phyloP scores from a whole-genome alignment of 2,113 vertebrate genomes.

The Galeopterus variegatus region DNA sequence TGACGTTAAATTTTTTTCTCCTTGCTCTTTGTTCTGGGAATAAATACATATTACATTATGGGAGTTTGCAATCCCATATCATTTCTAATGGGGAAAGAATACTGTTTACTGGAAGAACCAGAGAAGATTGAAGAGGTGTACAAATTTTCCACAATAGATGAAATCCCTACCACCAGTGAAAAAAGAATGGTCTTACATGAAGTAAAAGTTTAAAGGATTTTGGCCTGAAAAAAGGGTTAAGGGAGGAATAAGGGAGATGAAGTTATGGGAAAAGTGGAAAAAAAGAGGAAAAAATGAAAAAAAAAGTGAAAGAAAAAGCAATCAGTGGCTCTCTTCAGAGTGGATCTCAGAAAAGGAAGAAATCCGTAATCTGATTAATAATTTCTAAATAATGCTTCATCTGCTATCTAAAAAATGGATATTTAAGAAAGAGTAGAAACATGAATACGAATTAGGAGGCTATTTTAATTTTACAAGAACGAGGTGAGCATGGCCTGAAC shows the following conservation, averaged over 20 bases:
- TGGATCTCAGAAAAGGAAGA: neutral
- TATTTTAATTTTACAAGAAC: neutral
- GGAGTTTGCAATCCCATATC: neutral
- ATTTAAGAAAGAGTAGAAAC: neutral
- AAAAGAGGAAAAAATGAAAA: too few species aligned
- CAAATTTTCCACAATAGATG: neutral
- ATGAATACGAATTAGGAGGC: neutral
- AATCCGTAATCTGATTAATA: rapidly evolving
- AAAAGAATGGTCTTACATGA: neutral
- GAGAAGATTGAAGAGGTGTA: neutral
- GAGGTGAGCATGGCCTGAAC: too few species aligned
- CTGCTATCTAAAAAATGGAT: too few species aligned
- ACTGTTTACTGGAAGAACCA: neutral
- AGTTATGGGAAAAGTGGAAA: rapidly evolving
- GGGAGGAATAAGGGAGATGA: too few species aligned
- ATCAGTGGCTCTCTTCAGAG: neutral
- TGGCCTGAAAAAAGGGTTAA: neutral
- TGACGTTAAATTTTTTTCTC: neutral
- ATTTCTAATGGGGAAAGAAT: neutral
- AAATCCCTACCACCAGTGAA: neutral
- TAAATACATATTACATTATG: neutral
- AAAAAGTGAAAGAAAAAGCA: neutral
- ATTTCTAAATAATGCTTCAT: neutral
- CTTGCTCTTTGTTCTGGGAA: neutral
- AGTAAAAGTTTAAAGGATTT: neutral